Conservation (phyloP, 2,888 invertebrate genomes). For the Molorchus minor region DNA sequence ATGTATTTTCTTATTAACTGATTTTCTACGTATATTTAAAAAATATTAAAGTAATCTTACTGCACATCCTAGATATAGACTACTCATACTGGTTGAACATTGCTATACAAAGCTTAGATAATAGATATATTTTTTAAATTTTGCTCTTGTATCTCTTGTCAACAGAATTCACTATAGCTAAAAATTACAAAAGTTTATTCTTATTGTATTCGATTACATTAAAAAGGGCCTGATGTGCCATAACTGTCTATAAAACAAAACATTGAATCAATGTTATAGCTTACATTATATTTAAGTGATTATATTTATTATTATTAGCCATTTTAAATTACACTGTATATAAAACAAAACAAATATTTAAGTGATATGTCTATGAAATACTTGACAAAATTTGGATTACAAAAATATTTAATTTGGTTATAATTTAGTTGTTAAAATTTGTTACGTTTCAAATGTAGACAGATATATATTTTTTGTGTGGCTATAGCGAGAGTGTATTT, state of each 20-base stretch:
- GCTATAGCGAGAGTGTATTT: conserved; percentile 46
- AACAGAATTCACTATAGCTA: too few species aligned
- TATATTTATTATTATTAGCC: conserved; percentile 15
- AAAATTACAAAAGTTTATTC: too few species aligned
- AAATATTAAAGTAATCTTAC: too few species aligned
- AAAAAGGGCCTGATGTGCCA: conserved; percentile 14
- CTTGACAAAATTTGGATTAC: neutral
- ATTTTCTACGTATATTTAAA: too few species aligned
- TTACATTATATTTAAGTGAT: conserved; percentile 5
- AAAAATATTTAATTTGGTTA: conserved; percentile 21
- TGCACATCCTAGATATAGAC: too few species aligned
- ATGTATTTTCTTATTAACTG: too few species aligned
- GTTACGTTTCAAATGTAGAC: conserved; percentile 23
- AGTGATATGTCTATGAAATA: conserved; percentile 23
- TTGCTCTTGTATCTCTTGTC: too few species aligned
- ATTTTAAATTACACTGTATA: conserved; percentile 12
- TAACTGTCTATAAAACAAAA: conserved; percentile 24
- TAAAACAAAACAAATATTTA: conserved; percentile 15
- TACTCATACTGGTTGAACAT: too few species aligned
- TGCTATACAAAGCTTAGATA: too few species aligned
- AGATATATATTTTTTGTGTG: conserved; percentile 43
- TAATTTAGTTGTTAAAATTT: conserved; percentile 22
- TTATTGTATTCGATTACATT: too few species aligned
- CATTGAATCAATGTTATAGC: conserved; percentile 4
- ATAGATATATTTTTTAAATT: too few species aligned